phyloP scores from a whole-genome alignment of 2,113 vertebrate genomes.

The Cynocephalus volans region DNA sequence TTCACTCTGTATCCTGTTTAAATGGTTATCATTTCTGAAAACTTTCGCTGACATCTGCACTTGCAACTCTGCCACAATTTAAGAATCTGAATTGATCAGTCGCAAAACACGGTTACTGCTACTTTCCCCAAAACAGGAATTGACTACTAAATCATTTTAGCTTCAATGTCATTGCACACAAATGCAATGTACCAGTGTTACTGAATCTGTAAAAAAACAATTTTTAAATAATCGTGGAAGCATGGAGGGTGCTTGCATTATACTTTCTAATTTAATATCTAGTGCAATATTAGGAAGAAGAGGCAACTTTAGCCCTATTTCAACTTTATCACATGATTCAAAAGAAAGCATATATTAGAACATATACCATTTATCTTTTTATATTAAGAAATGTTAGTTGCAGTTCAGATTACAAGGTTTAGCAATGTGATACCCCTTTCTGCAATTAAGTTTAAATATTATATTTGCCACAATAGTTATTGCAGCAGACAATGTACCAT shows the following conservation, averaged over 20 bases:
- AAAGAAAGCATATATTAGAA: slow-evolving; percentile 43
- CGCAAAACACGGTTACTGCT: slow-evolving; percentile 12
- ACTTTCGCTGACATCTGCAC: slow-evolving; percentile 75
- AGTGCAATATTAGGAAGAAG: slow-evolving; percentile 6
- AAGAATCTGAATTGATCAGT: slow-evolving; percentile 78
- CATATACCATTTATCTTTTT: slow-evolving; percentile 51
- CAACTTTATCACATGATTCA: neutral
- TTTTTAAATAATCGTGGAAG: slow-evolving; percentile 24
- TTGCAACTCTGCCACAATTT: slow-evolving; percentile 60
- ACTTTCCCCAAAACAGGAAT: slow-evolving; percentile 72
- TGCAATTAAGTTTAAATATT: slow-evolving; percentile 58
- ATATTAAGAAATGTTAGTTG: slow-evolving; percentile 34
- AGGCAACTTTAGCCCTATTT: neutral
- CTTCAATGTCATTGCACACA: slow-evolving; percentile 54
- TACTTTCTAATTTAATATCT: slow-evolving; percentile 39
- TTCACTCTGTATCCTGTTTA: slow-evolving; percentile 71
- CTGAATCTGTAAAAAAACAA: slow-evolving; percentile 45
- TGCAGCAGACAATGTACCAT: slow-evolving; percentile 24
- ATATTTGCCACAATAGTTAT: slow-evolving; percentile 41
- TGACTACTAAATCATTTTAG: slow-evolving; percentile 77
- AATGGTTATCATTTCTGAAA: slow-evolving; percentile 79
- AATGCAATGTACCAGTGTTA: slow-evolving; percentile 41
- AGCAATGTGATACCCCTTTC: neutral
- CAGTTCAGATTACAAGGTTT: neutral
- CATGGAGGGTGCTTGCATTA: slow-evolving; percentile 54